Base-by-base conservation (phyloP, 1,140 invertebrate genomes). In the Dreissena polymorpha region DNA sequence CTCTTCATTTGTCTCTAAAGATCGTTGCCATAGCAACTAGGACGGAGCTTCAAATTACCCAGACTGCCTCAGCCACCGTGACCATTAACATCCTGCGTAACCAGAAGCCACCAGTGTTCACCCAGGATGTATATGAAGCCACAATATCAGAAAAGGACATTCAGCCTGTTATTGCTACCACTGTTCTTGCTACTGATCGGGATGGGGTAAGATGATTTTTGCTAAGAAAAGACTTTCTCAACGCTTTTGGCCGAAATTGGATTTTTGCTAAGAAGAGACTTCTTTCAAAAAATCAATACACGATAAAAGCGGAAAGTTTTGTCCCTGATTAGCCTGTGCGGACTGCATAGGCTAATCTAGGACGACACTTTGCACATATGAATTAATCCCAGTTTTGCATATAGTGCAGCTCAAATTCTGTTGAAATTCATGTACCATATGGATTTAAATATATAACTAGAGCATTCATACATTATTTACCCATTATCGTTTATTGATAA, bases 181-280 rank as follows among this genome's bases (percentile, higher is more conserved):
- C 96, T 93, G 96, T 98, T 51, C 94, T 93, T 86, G 93, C 93
- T 83, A 81, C 57, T 10, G 80, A 85, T 85, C 18, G 16, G 5
- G 78, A 85, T 79, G 67, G 55, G 8, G 84, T 89, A 80, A n/a
- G n/a, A n/a, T n/a, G n/a, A n/a, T n/a, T n/a, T n/a, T n/a, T n/a
- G n/a, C n/a, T n/a, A n/a, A n/a, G n/a, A n/a, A n/a, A n/a, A n/a
- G n/a, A n/a, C n/a, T n/a, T n/a, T n/a, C n/a, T n/a, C n/a, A n/a
- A n/a, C n/a, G n/a, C n/a, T n/a, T n/a, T n/a, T n/a, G n/a, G n/a
- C n/a, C n/a, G n/a, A n/a, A n/a, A n/a, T n/a, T n/a, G n/a, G n/a
- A n/a, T n/a, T n/a, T n/a, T n/a, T n/a, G n/a, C n/a, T n/a, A n/a
- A n/a, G n/a, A n/a, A n/a, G n/a, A n/a, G n/a, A n/a, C n/a, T n/a